Evolutionary conservation across 2,113 vertebrate genomes (phyloP).

Genomic region (Myiagra hebetior): DNA sequence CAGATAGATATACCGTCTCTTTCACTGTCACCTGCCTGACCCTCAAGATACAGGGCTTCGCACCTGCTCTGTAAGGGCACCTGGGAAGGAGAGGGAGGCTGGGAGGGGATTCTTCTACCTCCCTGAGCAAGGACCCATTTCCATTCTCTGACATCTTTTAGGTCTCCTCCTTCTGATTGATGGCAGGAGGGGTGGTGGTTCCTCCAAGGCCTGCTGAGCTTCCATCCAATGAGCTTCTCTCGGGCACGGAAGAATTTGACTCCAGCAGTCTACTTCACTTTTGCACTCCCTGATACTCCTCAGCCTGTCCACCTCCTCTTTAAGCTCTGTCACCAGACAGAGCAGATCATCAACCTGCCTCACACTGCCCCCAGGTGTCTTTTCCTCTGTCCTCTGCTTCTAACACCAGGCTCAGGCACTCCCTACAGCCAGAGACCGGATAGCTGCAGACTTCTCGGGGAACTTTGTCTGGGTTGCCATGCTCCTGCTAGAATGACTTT

Average conservation of each 20-base stretch:
- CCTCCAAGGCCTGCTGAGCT: neutral
- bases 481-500: neutral
- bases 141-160: neutral
- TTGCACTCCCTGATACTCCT: neutral
- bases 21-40: neutral
- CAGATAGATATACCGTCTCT: too few species aligned
- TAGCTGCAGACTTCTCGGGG: rapidly evolving
- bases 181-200: neutral
- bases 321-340: neutral
- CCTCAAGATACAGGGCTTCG: neutral
- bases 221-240: neutral
- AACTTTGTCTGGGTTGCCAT: neutral
- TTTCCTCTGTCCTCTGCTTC: neutral
- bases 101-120: neutral
- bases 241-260: neutral
- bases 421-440: neutral
- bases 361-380: neutral
- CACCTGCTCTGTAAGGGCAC: too few species aligned
- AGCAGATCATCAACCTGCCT: neutral
- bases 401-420: neutral
- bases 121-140: neutral
- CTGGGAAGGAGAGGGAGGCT: neutral
- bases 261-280: neutral
- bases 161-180: neutral
- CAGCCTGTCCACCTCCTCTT: neutral